These are phyloP conservation scores for Drusus annulatus DNA, from an alignment of 1,140 invertebrate genomes.

Conservation along the genomic window DNA sequence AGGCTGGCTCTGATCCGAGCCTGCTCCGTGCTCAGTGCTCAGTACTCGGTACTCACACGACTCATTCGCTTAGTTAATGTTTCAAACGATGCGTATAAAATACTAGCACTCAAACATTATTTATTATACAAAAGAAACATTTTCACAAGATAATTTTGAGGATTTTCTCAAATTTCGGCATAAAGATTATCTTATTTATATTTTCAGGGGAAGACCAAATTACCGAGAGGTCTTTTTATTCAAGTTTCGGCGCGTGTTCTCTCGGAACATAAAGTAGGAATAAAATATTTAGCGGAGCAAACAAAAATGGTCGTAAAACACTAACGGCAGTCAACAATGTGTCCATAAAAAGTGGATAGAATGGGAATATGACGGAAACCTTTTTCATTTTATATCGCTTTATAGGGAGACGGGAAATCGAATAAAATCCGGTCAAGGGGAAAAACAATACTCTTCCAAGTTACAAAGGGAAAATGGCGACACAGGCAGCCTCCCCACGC, in stretches of 20 bases:
- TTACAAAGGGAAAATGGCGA: conserved; percentile 28
- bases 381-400: conserved; percentile 59
- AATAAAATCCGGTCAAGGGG: conserved; percentile 60
- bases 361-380: conserved; percentile 57
- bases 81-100: no score
- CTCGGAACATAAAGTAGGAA: conserved; percentile 55
- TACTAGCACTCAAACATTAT: no score
- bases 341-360: conserved; percentile 58
- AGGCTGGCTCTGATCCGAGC: background rate
- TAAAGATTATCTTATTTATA: conserved; percentile 48
- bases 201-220: conserved; percentile 27
- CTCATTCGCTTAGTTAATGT: no score
- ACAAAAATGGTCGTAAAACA: conserved; percentile 59
- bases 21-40: background rate
- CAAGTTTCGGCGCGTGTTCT: conserved; percentile 41
- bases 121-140: no score
- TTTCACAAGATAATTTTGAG: conserved; percentile 1
- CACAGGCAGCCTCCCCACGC: conserved; percentile 4
- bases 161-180: conserved; percentile 38
- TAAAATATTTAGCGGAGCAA: conserved; percentile 60
- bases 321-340: conserved; percentile 60
- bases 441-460: conserved; percentile 57
- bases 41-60: background rate
- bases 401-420: conserved; percentile 59
- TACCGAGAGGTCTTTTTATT: conserved; percentile 44